Evolutionary conservation across 2,113 vertebrate genomes (phyloP).

Genomic region (Arenaria interpres): DNA sequence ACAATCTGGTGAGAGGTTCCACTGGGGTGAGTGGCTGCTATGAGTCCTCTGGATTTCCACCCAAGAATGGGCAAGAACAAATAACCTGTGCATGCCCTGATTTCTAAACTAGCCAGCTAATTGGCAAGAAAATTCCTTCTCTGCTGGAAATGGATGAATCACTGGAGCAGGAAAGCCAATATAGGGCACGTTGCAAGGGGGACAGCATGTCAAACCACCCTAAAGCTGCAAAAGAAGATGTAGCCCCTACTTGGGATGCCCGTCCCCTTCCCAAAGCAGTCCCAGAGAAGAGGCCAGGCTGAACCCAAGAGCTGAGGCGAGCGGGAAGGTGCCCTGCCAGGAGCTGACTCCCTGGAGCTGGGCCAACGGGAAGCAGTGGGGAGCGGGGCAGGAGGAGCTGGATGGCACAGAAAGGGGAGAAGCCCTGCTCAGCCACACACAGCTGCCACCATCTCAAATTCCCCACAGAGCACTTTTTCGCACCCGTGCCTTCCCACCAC

Average conservation of each 20-base stretch:
- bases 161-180: not conserved
- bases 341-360: not conserved
- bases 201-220: not conserved
- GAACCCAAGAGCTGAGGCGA: not conserved
- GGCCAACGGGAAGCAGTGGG: fast-evolving
- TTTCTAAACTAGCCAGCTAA: not conserved
- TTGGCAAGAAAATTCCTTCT: not conserved
- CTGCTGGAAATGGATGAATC: not conserved
- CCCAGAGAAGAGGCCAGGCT: not conserved
- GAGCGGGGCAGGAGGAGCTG: not conserved
- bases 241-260: not conserved
- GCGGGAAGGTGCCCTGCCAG: not conserved
- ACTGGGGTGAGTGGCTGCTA: not conserved
- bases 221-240: not conserved
- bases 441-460: not conserved
- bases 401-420: not conserved
- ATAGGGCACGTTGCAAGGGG: not conserved
- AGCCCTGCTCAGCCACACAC: not conserved
- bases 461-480: not conserved
- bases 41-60: not conserved
- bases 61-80: not conserved
- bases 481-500: not conserved
- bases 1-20: not conserved
- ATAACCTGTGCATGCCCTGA: not conserved
- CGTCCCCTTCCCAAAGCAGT: not conserved